A percentile compares a stretch with the other conserved stretches of the same genome.
Evolutionary conservation across 1,140 invertebrate species (phyloP).

Genomic region (Sipha flava): DNA sequence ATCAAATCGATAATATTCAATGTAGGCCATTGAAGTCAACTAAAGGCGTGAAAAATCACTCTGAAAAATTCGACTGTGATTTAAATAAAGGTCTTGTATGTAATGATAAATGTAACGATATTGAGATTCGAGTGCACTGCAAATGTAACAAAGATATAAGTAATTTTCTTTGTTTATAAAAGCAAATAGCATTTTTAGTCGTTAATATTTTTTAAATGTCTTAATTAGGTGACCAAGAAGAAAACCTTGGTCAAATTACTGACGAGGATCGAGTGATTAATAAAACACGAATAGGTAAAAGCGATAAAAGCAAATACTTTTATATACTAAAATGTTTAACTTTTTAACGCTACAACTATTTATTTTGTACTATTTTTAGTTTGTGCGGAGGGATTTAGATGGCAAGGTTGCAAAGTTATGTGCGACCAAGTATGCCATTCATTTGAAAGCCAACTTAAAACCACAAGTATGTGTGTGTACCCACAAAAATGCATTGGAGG

Average conservation of each 20-base stretch:
- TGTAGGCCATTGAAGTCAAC: slow-evolving; percentile 54
- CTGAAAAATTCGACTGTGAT: slow-evolving; percentile 58
- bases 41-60: slow-evolving; percentile 25
- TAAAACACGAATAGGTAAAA: background rate
- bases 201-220: background rate
- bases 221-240: background rate
- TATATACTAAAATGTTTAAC: background rate
- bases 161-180: background rate
- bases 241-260: background rate
- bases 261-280: background rate
- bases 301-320: background rate
- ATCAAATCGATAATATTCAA: slow-evolving; percentile 61
- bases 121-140: slow-evolving; percentile 64
- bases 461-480: slow-evolving; percentile 45
- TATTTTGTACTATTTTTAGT: background rate
- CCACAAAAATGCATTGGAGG: slow-evolving; percentile 35
- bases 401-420: slow-evolving; percentile 52
- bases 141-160: slow-evolving; percentile 47
- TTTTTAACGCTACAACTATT: background rate
- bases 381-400: slow-evolving; percentile 39
- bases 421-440: slow-evolving; percentile 54
- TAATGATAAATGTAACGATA: slow-evolving; percentile 53
- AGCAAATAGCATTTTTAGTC: no score
- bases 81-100: slow-evolving; percentile 63
- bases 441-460: slow-evolving; percentile 45